phyloP scores from a whole-genome alignment of 2,113 vertebrate genomes.

The Podilymbus podiceps region DNA sequence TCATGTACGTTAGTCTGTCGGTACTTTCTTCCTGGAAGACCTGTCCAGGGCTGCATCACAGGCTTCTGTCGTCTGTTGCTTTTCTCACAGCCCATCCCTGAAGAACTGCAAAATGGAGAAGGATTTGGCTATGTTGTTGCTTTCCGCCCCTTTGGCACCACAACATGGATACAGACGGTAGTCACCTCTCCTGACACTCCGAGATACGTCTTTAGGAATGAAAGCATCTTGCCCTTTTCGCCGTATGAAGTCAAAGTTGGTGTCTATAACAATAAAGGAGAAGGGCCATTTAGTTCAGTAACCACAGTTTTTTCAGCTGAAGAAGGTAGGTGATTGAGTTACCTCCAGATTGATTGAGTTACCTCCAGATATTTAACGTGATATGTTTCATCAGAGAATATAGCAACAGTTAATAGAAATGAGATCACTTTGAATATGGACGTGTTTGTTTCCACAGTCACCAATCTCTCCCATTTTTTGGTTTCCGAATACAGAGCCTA shows the following conservation, averaged over 20 bases:
- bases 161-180: slow-evolving; percentile 90
- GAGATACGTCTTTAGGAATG: slow-evolving; percentile 87
- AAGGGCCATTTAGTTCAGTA: slow-evolving; percentile 91
- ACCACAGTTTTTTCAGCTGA: slow-evolving; percentile 89
- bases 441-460: neutral
- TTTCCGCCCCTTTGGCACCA: slow-evolving; percentile 82
- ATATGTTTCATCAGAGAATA: neutral
- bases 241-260: slow-evolving; percentile 93
- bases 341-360: neutral
- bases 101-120: slow-evolving; percentile 93
- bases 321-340: slow-evolving; percentile 78
- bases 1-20: accelerated
- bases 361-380: neutral
- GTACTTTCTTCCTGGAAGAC: neutral
- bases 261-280: slow-evolving; percentile 91
- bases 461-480: neutral
- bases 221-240: slow-evolving; percentile 88
- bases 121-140: slow-evolving; percentile 94
- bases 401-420: neutral
- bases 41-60: neutral
- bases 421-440: neutral
- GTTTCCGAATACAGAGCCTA: slow-evolving; percentile 79
- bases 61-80: neutral
- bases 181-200: slow-evolving; percentile 83
- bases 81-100: slow-evolving; percentile 83